A percentile compares a stretch with the other conserved stretches of the same genome.
phyloP scores from a whole-genome alignment of 2,888 invertebrate genomes.

The Abscondita cerata region DNA sequence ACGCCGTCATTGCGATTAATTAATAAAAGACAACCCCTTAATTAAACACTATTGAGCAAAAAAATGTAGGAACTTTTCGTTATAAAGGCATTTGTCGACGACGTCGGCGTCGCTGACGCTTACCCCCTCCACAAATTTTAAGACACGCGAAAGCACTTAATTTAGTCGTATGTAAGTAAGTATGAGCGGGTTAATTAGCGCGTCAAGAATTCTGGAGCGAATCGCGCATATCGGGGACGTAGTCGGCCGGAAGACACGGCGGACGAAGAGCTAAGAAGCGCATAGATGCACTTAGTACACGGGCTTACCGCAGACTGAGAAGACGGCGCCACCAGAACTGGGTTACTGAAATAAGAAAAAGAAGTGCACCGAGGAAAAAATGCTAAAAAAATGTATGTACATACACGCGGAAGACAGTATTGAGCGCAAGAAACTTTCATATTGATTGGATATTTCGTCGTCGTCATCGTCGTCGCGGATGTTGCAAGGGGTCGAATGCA shows the following conservation, averaged over 20 bases:
- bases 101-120: constrained; percentile 1
- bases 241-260: constrained; percentile 33
- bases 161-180: constrained; percentile 44
- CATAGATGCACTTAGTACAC: constrained; percentile 55
- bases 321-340: constrained; percentile 57
- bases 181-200: constrained; percentile 45
- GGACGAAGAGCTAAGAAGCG: constrained; percentile 38
- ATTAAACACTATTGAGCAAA: constrained; percentile 11
- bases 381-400: constrained; percentile 59
- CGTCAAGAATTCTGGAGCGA: constrained; percentile 41
- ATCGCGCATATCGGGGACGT: constrained; percentile 33
- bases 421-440: constrained; percentile 56
- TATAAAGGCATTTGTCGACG: not conserved
- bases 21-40: not conserved
- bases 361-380: constrained; percentile 51
- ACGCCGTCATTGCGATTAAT: constrained; percentile 19
- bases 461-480: constrained; percentile 33
- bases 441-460: constrained; percentile 60
- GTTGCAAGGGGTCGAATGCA: too few relatives aligned
- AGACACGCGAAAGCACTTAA: constrained; percentile 36
- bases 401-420: constrained; percentile 60
- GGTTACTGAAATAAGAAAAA: constrained; percentile 60
- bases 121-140: constrained; percentile 25
- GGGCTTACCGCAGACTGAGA: constrained; percentile 56
- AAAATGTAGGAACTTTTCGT: constrained; percentile 27